Conservation (phyloP, 2,888 invertebrate species). For the Eremobia ochroleuca region DNA sequence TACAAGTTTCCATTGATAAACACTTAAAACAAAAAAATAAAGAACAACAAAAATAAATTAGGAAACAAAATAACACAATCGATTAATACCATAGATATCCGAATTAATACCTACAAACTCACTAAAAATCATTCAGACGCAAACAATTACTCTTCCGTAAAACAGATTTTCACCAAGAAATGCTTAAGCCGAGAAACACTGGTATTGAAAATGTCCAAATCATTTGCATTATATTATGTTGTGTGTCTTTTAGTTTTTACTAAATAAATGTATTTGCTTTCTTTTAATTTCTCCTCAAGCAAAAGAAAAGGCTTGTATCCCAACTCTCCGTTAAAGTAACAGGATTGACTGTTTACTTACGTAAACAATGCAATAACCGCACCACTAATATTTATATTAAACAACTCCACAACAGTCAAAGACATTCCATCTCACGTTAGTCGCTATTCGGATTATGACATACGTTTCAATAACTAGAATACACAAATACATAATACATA, state of each 20-base stretch:
- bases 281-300: background rate
- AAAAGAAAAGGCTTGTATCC: background rate
- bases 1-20: too few relatives aligned
- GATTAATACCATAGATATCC: too few relatives aligned
- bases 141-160: too few relatives aligned
- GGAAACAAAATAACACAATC: too few relatives aligned
- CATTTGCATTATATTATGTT: background rate
- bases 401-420: background rate
- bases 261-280: background rate
- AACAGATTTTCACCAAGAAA: too few relatives aligned
- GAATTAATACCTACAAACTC: too few relatives aligned
- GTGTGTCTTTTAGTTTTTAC: background rate
- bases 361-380: conserved; percentile 27
- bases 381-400: conserved; percentile 40
- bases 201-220: too few relatives aligned
- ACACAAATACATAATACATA: conserved; percentile 52
- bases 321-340: background rate
- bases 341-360: background rate
- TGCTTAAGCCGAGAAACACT: too few relatives aligned
- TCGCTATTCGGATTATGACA: conserved; percentile 34
- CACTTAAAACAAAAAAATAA: too few relatives aligned
- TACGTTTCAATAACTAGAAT: conserved; percentile 48
- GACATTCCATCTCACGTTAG: conserved; percentile 8
- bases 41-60: too few relatives aligned
- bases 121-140: too few relatives aligned